phyloP scores from a whole-genome alignment of 92 coral and sea anemone genomes.

The Pocillopora meandrina region DNA sequence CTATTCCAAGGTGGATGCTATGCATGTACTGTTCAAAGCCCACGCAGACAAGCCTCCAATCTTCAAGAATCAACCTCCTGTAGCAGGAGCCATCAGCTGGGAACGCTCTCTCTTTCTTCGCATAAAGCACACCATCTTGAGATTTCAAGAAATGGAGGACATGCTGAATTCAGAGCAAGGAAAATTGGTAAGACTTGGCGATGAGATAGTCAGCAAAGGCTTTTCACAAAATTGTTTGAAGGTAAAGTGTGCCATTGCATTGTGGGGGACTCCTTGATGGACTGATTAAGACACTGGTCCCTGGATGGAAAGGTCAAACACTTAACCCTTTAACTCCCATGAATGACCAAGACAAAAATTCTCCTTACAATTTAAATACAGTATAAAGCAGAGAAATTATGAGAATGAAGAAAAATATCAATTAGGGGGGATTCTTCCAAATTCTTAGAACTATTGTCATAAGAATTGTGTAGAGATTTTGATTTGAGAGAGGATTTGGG shows the following conservation, averaged over 20 bases:
- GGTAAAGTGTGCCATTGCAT: not conserved
- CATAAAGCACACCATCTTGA: slow-evolving; percentile 90
- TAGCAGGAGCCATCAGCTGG: slow-evolving; percentile 98
- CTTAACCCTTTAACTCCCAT: no score
- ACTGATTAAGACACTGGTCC: not conserved
- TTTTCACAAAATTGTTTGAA: not conserved
- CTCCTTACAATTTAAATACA: no score
- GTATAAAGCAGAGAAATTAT: no score
- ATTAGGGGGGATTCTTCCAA: no score
- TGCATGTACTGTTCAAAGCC: slow-evolving; percentile 89
- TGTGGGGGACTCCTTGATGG: not conserved
- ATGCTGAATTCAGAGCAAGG: slow-evolving; percentile 99
- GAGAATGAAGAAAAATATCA: no score
- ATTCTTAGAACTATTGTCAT: no score
- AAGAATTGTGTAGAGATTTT: no score
- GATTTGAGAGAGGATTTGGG: no score
- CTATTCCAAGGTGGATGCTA: slow-evolving; percentile 87
- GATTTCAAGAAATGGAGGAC: slow-evolving; percentile 99
- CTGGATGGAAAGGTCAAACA: no score
- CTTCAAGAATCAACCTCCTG: slow-evolving; percentile 99
- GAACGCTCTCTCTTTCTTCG: slow-evolving; percentile 95
- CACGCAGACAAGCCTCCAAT: slow-evolving; percentile 89
- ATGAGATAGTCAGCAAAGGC: not conserved
- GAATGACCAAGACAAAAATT: no score
- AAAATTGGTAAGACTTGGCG: slow-evolving; percentile 67